Percentiles rank a stretch among this genome's conserved stretches.
These are phyloP conservation scores for Fragum fragum DNA, from an alignment of 2,888 invertebrate species.

Conservation along the genomic window DNA sequence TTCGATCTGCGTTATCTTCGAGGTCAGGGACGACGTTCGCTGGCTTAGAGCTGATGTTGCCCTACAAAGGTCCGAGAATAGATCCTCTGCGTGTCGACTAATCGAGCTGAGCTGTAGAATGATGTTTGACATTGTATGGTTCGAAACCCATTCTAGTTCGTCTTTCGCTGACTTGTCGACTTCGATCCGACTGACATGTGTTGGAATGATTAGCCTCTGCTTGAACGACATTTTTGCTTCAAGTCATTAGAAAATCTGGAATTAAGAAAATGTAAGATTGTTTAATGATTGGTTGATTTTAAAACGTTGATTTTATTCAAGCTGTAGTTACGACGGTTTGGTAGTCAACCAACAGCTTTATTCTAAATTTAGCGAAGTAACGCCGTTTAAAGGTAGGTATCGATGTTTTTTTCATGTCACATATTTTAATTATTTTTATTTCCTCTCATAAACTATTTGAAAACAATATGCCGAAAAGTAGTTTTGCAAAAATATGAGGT, in stretches of 20 bases:
- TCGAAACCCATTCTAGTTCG: constrained; percentile 98
- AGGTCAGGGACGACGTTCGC: constrained; percentile 95
- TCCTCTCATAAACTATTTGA: too few relatives aligned
- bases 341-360: too few relatives aligned
- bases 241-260: not conserved
- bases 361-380: too few relatives aligned
- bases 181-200: constrained; percentile 96
- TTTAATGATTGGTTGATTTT: too few relatives aligned
- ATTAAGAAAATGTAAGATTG: too few relatives aligned
- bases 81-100: constrained; percentile 98
- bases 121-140: constrained; percentile 98
- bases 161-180: constrained; percentile 91
- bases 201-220: constrained; percentile 98
- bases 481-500: too few relatives aligned
- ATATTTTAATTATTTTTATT: too few relatives aligned
- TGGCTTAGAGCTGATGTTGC: constrained; percentile 96
- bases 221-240: constrained; percentile 95
- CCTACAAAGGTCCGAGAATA: constrained; percentile 97
- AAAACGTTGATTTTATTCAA: too few relatives aligned
- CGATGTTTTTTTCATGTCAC: too few relatives aligned
- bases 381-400: too few relatives aligned
- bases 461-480: too few relatives aligned
- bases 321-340: too few relatives aligned
- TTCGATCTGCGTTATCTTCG: constrained; percentile 95
- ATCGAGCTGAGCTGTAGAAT: constrained; percentile 93